Base-by-base conservation (phyloP, 2,888 invertebrate genomes). In the Luperina nickerlii region DNA sequence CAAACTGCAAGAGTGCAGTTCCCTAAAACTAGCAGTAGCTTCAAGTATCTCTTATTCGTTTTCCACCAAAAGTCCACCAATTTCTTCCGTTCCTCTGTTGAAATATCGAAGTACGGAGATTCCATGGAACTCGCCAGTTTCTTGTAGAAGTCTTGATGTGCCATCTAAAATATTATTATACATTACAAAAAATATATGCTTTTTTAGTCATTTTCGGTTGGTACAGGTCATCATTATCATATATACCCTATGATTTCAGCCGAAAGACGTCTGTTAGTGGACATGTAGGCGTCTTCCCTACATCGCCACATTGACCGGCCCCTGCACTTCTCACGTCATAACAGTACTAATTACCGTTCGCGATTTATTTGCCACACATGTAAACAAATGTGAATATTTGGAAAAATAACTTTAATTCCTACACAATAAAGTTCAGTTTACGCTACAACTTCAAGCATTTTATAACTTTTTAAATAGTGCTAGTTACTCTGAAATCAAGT, bases 41-140 rank as follows among this genome's bases (percentile, higher is more conserved):
- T 95, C 62, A 95, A 87, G 83, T 94, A 94, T 57, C 83, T 91
- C 51, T 94, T 92, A 71, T 93, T 96, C 48, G 89, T 92, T 38
- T 87, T 90, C 2, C 90, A 88, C 96, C 96, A 96, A 60, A 87
- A 90, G 0, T 91, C 83, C 2, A 96, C 86, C 45, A 96, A 79
- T 48, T 89, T 85, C 62, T 86, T 91, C n/a, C 96, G 90, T 71
- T 89, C 87, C 1, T 83, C 73, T 4, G 95, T 96, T 4, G 94
- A 90, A 13, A 92, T 89, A 84, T 96, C 96, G 77, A 96, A 96
- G 84, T 92, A 87, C 0, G 92, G 90, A 0, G 96, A 94, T 65
- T 94, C 91, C 95, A 95, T 96, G 0, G 96, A 91, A 42, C 89
- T 89, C 0, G 95, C 93, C 27, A 96, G 86, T n/a, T 90, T 88